Evolutionary conservation across 2,113 vertebrate species (phyloP).

Genomic region (Xenopus laevis): DNA sequence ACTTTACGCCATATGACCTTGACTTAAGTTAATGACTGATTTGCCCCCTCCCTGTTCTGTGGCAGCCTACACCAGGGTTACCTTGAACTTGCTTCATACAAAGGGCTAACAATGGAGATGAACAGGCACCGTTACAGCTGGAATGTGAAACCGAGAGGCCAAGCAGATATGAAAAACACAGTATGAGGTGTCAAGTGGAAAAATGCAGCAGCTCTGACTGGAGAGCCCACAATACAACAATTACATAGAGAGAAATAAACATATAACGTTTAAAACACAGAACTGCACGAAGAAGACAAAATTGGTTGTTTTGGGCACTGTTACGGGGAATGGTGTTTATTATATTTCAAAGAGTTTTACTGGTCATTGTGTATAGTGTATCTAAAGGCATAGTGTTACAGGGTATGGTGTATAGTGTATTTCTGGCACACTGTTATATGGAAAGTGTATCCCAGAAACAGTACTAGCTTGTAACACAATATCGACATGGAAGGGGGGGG

Average conservation of each 20-base stretch:
- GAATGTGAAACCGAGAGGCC: constrained; percentile 6
- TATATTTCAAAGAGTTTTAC: too few relatives aligned
- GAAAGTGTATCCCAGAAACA: too few relatives aligned
- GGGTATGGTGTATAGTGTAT: too few relatives aligned
- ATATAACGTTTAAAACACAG: too few relatives aligned
- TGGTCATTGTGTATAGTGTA: too few relatives aligned
- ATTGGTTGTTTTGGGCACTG: neutral
- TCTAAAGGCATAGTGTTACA: too few relatives aligned
- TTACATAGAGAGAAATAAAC: constrained; percentile 1
- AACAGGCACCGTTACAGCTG: neutral
- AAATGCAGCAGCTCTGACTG: neutral
- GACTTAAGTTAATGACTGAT: constrained; percentile 39
- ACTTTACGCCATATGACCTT: constrained; percentile 11
- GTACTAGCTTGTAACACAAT: too few relatives aligned
- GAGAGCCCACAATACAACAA: neutral
- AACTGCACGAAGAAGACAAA: too few relatives aligned
- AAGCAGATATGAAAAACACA: constrained; percentile 8
- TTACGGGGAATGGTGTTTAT: too few relatives aligned
- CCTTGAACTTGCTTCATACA: constrained; percentile 32
- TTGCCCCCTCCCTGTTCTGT: constrained; percentile 4
- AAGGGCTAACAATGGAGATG: constrained; percentile 16
- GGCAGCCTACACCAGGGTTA: constrained; percentile 1
- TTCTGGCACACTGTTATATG: too few relatives aligned
- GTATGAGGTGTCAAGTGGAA: neutral
- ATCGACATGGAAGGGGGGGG: too few relatives aligned